Evolutionary conservation across 2,888 invertebrate genomes (phyloP).

Genomic region (Cactoblastis cactorum): DNA sequence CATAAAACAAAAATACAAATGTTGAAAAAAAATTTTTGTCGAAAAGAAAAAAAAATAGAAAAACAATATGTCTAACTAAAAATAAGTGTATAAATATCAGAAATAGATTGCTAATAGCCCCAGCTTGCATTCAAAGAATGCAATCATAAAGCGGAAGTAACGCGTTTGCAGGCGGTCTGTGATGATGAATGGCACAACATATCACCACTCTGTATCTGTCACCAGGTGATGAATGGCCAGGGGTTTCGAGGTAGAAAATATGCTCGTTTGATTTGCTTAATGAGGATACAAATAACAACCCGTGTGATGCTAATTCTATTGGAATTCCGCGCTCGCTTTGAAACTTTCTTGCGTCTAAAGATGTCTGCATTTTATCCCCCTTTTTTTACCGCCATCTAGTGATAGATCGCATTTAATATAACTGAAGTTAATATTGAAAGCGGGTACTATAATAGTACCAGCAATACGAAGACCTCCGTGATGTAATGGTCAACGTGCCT

Average conservation of each 20-base stretch:
- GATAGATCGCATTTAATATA: too few relatives aligned
- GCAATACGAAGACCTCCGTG: too few relatives aligned
- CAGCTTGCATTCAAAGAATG: conserved; percentile 22
- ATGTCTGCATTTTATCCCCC: too few relatives aligned
- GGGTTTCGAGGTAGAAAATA: conserved; percentile 47
- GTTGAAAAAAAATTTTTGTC: too few relatives aligned
- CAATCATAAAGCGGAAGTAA: conserved; percentile 15
- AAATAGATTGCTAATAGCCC: conserved; percentile 22
- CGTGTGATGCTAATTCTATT: background rate
- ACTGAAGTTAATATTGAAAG: too few relatives aligned
- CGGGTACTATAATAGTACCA: too few relatives aligned
- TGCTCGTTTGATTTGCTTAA: conserved; percentile 46
- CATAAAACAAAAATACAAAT: too few relatives aligned
- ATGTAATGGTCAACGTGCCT: too few relatives aligned
- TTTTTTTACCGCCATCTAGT: too few relatives aligned
- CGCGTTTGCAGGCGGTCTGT: conserved; percentile 42
- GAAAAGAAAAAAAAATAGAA: too few relatives aligned
- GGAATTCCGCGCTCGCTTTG: background rate
- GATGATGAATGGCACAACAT: conserved; percentile 51
- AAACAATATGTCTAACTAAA: background rate
- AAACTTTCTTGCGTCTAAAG: too few relatives aligned
- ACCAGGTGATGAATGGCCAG: conserved; percentile 44
- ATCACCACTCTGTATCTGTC: conserved; percentile 47
- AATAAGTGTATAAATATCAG: background rate
- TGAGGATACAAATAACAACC: conserved; percentile 15